phyloP scores from a whole-genome alignment of 2,113 vertebrate genomes.

The Pogona vitticeps region DNA sequence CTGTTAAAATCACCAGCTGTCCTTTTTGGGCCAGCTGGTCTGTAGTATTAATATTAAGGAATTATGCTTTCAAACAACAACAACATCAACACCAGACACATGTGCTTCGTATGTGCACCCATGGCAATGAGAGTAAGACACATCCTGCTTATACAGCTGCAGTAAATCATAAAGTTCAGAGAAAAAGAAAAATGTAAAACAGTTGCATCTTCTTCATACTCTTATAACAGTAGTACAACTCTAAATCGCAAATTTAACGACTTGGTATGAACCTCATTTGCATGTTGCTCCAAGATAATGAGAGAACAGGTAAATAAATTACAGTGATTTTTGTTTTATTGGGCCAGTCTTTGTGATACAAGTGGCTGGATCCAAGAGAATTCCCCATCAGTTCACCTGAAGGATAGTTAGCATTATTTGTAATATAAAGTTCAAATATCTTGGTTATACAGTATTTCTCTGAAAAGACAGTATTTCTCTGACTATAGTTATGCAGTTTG shows the following conservation, averaged over 20 bases:
- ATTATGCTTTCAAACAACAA: not conserved
- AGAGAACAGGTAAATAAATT: not conserved
- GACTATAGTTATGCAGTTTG: not conserved
- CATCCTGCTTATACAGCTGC: not conserved
- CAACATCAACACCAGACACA: not conserved
- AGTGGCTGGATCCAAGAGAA: not conserved
- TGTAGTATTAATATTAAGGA: conserved; percentile 3
- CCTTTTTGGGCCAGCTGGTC: not conserved
- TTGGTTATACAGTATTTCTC: not conserved
- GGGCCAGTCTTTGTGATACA: not conserved
- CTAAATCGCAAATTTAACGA: not conserved
- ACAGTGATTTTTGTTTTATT: not conserved
- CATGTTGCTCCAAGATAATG: not conserved
- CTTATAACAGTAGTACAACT: not conserved
- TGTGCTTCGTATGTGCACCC: not conserved
- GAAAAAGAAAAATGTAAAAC: conserved; percentile 1
- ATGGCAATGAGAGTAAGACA: conserved; percentile 1
- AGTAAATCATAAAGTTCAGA: conserved; percentile 17
- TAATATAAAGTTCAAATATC: not conserved
- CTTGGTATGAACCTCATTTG: not conserved
- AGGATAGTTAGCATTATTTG: not conserved
- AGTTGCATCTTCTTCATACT: not conserved
- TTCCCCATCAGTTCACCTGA: not conserved
- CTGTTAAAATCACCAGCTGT: not conserved
- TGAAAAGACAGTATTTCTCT: not conserved